Evolutionary conservation across 2,888 invertebrate genomes (phyloP).

Genomic region (Smittia aterrima): DNA sequence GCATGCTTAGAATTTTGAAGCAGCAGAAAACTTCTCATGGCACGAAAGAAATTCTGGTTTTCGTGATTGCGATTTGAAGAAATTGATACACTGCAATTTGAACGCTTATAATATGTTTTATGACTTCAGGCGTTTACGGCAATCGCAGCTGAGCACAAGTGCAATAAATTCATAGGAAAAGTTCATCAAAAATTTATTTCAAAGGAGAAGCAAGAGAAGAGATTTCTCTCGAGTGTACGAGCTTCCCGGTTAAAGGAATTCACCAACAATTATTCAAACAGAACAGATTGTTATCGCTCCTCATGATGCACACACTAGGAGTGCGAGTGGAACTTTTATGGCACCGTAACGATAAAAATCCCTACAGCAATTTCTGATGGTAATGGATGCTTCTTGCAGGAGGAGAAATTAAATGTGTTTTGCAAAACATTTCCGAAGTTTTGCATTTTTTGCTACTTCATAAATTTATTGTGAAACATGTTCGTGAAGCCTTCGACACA

Average conservation of each 20-base stretch:
- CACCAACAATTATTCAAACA: slow-evolving; percentile 24
- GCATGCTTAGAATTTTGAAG: background rate
- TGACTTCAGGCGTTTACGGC: slow-evolving; percentile 19
- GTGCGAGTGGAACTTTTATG: background rate
- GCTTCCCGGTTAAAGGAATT: slow-evolving; percentile 1
- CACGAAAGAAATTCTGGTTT: background rate
- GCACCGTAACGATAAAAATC: background rate
- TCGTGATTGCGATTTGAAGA: slow-evolving; percentile 19
- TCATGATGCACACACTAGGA: background rate
- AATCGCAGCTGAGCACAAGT: slow-evolving; percentile 23
- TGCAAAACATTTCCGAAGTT: no score
- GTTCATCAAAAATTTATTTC: slow-evolving; percentile 16
- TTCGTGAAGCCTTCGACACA: no score
- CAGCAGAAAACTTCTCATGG: background rate
- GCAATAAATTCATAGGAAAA: slow-evolving; percentile 29
- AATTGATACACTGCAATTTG: slow-evolving; percentile 35
- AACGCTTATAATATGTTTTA: slow-evolving; percentile 33
- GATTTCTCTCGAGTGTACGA: slow-evolving; percentile 19
- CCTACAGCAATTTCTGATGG: slow-evolving; percentile 11
- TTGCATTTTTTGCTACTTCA: no score
- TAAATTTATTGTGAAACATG: no score
- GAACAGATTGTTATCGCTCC: slow-evolving; percentile 9
- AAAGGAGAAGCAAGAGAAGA: no score
- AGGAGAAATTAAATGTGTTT: no score
- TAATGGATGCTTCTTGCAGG: background rate